A percentile compares a stretch with the other conserved stretches of the same genome.
phyloP scores from a whole-genome alignment of 2,888 invertebrate species.

The Metacarcinus magister region DNA sequence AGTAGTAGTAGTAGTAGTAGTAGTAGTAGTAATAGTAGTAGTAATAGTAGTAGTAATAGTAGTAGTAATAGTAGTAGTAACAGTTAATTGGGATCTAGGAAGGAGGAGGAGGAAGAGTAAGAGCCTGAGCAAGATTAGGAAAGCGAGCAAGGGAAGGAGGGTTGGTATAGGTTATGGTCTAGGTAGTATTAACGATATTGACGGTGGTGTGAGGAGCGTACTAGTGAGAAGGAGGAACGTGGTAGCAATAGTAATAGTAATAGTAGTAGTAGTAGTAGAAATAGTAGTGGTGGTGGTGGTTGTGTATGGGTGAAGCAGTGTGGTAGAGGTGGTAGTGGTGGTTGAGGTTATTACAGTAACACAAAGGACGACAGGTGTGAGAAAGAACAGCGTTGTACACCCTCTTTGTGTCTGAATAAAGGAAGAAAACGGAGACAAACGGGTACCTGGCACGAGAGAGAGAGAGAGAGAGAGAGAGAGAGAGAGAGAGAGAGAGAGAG shows the following conservation, averaged over 20 bases:
- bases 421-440: background rate
- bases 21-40: no score
- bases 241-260: background rate
- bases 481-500: background rate
- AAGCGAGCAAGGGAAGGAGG: background rate
- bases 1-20: no score
- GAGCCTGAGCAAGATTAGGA: background rate
- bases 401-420: background rate
- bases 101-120: background rate
- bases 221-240: background rate
- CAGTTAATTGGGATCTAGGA: background rate
- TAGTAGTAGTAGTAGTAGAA: background rate
- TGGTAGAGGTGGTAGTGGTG: background rate
- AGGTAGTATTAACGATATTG: background rate
- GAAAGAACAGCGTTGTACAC: background rate
- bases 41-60: no score
- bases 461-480: slow-evolving; percentile 48
- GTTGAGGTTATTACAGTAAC: slow-evolving; percentile 28
- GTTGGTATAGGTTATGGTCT: background rate
- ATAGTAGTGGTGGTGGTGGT: background rate
- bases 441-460: background rate
- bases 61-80: background rate
- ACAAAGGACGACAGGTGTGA: background rate
- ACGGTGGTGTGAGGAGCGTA: background rate
- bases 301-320: background rate